These are phyloP conservation scores for Myrmophylax atrothorax DNA, from an alignment of 2,113 vertebrate genomes.

Conservation along the genomic window DNA sequence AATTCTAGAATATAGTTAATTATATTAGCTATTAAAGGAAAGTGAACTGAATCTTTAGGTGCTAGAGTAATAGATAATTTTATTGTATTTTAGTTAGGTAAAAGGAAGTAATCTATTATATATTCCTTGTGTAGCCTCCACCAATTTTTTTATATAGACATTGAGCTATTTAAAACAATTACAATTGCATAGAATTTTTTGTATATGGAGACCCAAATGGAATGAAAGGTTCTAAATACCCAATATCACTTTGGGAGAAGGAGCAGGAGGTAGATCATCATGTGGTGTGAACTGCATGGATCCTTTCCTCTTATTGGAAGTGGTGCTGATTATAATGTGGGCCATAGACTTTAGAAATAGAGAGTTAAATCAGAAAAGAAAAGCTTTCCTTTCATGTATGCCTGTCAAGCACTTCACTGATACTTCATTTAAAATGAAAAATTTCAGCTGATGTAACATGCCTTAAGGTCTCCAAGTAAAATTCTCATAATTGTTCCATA, in stretches of 20 bases:
- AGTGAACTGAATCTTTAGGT: neutral
- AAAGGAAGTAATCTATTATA: neutral
- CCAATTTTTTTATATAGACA: neutral
- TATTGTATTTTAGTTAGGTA: neutral
- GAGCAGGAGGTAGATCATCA: neutral
- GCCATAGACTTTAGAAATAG: neutral
- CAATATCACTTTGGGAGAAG: neutral
- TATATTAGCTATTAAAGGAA: neutral
- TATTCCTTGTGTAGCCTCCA: neutral
- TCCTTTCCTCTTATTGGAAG: neutral
- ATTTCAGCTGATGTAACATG: neutral
- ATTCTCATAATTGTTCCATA: neutral
- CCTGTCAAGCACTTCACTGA: neutral
- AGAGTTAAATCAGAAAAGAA: neutral
- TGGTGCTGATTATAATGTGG: neutral
- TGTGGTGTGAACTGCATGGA: neutral
- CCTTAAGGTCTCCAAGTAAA: neutral
- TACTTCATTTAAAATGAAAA: constrained; percentile 13
- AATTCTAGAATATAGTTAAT: neutral
- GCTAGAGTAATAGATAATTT: neutral
- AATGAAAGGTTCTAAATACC: neutral
- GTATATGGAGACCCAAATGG: neutral
- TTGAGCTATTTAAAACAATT: neutral
- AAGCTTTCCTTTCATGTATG: neutral
- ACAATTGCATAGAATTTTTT: neutral